phyloP scores from a whole-genome alignment of 2,797 vertebrate genomes.

The Oceanodroma leucorhoa region DNA sequence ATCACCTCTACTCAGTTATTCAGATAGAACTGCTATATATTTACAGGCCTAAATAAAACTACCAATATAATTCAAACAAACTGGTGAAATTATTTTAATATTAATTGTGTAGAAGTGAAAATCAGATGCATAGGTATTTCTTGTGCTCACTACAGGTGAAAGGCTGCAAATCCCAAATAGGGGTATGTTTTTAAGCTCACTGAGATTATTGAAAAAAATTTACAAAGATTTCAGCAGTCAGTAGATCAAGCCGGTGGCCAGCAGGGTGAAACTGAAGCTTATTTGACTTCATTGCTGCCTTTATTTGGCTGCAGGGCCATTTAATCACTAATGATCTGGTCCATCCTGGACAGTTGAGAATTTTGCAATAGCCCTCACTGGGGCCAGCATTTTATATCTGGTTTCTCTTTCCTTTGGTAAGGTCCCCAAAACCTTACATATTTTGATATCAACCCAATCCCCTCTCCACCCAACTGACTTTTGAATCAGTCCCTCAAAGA shows the following conservation, averaged over 20 bases:
- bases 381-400: neutral
- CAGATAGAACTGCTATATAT: neutral
- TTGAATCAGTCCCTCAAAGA: neutral
- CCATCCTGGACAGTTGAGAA: neutral
- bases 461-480: neutral
- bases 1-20: neutral
- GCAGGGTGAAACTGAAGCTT: neutral
- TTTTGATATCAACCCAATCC: neutral
- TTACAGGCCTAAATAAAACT: neutral
- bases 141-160: neutral
- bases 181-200: neutral
- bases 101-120: neutral
- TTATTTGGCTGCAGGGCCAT: neutral
- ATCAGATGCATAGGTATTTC: neutral
- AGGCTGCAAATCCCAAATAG: neutral
- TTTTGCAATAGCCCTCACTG: neutral
- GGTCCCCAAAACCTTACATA: neutral
- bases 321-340: neutral
- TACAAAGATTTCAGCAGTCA: neutral
- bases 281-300: neutral
- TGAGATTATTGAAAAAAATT: neutral
- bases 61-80: neutral
- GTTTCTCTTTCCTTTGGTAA: neutral
- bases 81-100: neutral
- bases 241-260: neutral